Evolutionary conservation across 2,113 vertebrate species (phyloP).

Genomic region (Alces alces): DNA sequence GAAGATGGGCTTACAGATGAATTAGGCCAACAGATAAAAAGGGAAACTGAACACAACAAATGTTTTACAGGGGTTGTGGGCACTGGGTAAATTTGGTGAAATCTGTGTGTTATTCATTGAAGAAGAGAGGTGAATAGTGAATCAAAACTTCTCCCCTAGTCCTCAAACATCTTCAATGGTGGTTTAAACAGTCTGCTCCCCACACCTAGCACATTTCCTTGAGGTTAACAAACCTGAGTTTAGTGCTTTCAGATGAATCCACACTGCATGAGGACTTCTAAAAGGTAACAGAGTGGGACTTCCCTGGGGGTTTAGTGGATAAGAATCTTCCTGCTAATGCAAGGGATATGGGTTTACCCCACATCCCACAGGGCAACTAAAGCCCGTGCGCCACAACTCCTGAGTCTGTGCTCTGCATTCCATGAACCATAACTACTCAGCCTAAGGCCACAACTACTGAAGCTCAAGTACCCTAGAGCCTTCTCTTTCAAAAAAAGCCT

Average conservation of each 20-base stretch:
- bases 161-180: background rate
- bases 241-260: background rate
- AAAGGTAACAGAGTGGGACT: background rate
- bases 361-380: background rate
- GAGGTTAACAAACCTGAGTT: background rate
- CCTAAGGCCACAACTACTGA: background rate
- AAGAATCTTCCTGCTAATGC: background rate
- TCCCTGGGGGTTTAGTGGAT: background rate
- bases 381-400: background rate
- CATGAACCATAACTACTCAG: background rate
- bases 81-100: background rate
- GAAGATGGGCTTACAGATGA: background rate
- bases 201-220: background rate
- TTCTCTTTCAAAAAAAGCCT: background rate
- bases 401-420: background rate
- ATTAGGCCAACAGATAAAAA: background rate
- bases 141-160: background rate
- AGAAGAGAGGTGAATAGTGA: background rate
- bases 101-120: background rate
- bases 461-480: background rate
- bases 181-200: background rate
- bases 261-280: background rate
- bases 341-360: background rate
- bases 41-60: background rate
- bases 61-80: background rate